Base-by-base conservation (phyloP, 1,140 invertebrate species). In the Danaus melanippus region DNA sequence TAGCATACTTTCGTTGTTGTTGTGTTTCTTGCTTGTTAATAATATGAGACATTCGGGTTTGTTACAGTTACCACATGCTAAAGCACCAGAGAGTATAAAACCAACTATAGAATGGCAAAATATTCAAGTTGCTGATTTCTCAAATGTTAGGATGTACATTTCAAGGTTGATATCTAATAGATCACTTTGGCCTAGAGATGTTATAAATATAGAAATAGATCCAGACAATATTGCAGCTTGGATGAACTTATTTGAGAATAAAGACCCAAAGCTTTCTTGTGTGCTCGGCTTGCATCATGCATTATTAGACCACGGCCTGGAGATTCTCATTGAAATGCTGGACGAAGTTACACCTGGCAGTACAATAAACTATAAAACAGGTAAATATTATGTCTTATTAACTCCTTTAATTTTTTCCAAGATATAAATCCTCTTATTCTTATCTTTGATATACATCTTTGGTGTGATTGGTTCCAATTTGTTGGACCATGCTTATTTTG, bases 91-190 rank as follows among this genome's bases (percentile, higher is more conserved):
- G 21, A 72, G 63, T 59, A 56, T 86, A 42, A 76, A 81, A 71
- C 81, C 81, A 39, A 84, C 83, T 45, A 76, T 79, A 61, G 83
- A 86, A 66, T 86, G 81, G 81, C 81, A 86, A 71, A 83, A 86
- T 52, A 72, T 86, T 12, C 81, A 84, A 74, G 74, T 84, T 42
- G 78, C 81, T 32, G 77, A 86, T 45, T 86, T 84, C 58, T 83
- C 79, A 40, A 72, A 81, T 15, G 55, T 74, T 10, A 63, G 81
- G 49, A 78, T 78, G 73, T 77, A 84, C 56, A 68, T 86, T 54
- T 71, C 71, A 49, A 58, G 71, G 21, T 55, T 80, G 45, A 50
- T 60, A 44, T 53, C 61, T 11, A 74, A 76, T 42, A 74, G 67
- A 59, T 63, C 67, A 21, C 40, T 65, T 21, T 73, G 67, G 69